Evolutionary conservation across 1,140 invertebrate genomes (phyloP), one percentile per base, ranked within the genome.

Genomic region (Drosophila mayri): DNA sequence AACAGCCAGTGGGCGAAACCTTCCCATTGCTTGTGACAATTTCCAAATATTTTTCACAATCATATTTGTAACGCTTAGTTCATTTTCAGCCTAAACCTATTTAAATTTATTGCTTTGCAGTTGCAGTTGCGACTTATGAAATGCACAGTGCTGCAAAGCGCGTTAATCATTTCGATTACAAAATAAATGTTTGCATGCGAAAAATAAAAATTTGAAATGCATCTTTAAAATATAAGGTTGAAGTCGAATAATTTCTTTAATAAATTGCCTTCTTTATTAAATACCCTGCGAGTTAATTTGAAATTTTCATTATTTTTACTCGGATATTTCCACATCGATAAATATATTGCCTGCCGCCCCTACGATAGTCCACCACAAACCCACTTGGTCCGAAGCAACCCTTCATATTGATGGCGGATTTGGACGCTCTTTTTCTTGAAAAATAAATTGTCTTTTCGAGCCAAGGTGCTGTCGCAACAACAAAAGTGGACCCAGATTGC

Each of bases 321-420:
- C 28, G 28, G 6, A 10, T 11, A 35, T 12, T 11, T 35, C 11
- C 18, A 41, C 8, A 44, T 44, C 43, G 43, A 43, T 44, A 9
- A n/a, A 9, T n/a, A 30, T 49, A 49, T 81, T 74, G 79, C 55
- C 64, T 25, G n/a, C 5, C 43, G 3, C 2, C 5, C 6, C 2
- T 0, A 0, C 63, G 63, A 66, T 66, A 58, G n/a, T 10, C 40
- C 37, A 35, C 2, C 43, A 32, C 58, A 16, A 50, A 14, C 25
- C 20, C 44, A 61, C 30, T 49, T 7, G 20, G 28, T 18, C 18
- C 59, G 44, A 62, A 52, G 52, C 80, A 83, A 79, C 81, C 68
- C 78, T 85, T 40, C 64, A 62, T 83, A 79, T 86, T 82, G 83
- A 85, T 87, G 82, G 82, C 82, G 83, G 75, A 87, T 82, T 81